Base-by-base conservation (phyloP, 2,797 vertebrate species). In the Gallinago stenura region DNA sequence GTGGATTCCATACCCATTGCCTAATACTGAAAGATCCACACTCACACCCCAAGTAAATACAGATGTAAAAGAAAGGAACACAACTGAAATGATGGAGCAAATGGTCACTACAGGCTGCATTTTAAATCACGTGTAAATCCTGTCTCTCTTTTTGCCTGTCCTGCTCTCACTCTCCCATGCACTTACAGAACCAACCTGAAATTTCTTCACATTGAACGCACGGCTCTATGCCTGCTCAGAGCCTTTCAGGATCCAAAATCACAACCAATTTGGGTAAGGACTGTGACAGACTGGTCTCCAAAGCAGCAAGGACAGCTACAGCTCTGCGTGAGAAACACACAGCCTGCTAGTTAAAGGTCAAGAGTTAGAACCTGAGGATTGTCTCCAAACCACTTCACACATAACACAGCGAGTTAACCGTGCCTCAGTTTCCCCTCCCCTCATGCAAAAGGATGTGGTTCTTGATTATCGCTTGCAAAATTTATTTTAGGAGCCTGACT, bases 391-490 rank as follows among this genome's bases (percentile, higher is more conserved):
- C 62, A 33, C 64, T n/a, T 57, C 58, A 37, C 1, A 24, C 0
- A 4, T 28, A 61, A 81, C 58, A 39, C 58, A 57, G 60, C 0
- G 1, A 92, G 46, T 9, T 22, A 35, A 15, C 43, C 1, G 20
- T 3, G 21, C 72, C 72, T 70, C 85, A 25, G n/a, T 48, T 81
- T 54, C 43, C 25, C 20, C 39, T 39, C 62, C 30, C 61, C 45
- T 28, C 3, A 1, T 6, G 43, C 60, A 61, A 89, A 94, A 94
- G 82, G 91, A 93, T 87, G 91, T 93, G 84, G 87, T 45, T 95
- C 91, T 83, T 31, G 31, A 73, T 62, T 19, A 60, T 41, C 22
- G 1, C 65, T 71, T 50, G 64, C 56, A 89, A 64, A 13, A 37
- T 24, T 73, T 83, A 66, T 83, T 92, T 89, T 70, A 85, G 62